phyloP scores from a whole-genome alignment of 2,113 vertebrate species.

The Spea multiplicata region DNA sequence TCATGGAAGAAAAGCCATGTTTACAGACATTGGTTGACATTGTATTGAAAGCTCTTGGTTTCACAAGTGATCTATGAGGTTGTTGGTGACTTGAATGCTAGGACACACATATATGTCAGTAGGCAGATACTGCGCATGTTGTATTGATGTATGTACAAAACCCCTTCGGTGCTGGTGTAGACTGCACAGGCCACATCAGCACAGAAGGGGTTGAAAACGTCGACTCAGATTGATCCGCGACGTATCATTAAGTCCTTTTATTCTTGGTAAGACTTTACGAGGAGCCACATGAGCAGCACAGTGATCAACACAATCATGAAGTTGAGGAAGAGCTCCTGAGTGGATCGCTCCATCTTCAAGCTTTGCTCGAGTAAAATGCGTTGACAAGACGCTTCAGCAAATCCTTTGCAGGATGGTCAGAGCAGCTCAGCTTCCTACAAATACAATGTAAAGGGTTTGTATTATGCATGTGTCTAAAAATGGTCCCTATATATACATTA shows the following conservation, averaged over 20 bases:
- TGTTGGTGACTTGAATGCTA: neutral
- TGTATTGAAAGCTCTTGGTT: slow-evolving; percentile 11
- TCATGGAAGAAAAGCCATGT: neutral
- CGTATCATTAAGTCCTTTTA: slow-evolving; percentile 58
- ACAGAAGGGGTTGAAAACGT: slow-evolving; percentile 20
- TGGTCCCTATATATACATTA: no score
- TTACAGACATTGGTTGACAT: neutral
- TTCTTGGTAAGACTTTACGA: slow-evolving; percentile 87
- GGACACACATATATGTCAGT: neutral
- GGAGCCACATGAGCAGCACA: slow-evolving; percentile 91
- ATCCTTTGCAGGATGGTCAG: neutral
- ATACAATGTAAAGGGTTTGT: neutral
- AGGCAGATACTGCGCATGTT: slow-evolving; percentile 9
- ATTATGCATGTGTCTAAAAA: no score
- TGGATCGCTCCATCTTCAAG: slow-evolving; percentile 76
- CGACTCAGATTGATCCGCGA: slow-evolving; percentile 43
- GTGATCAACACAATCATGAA: slow-evolving; percentile 93
- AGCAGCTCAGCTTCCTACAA: neutral
- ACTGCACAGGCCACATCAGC: neutral
- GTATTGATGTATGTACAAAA: slow-evolving; percentile 7
- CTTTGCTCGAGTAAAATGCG: neutral
- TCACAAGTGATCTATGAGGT: neutral
- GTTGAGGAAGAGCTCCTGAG: slow-evolving; percentile 90
- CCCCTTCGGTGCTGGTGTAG: slow-evolving; percentile 30
- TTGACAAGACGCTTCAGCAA: neutral